These are phyloP conservation scores for Tolmerus cingulatus DNA, from an alignment of 2,888 invertebrate species.

Conservation along the genomic window DNA sequence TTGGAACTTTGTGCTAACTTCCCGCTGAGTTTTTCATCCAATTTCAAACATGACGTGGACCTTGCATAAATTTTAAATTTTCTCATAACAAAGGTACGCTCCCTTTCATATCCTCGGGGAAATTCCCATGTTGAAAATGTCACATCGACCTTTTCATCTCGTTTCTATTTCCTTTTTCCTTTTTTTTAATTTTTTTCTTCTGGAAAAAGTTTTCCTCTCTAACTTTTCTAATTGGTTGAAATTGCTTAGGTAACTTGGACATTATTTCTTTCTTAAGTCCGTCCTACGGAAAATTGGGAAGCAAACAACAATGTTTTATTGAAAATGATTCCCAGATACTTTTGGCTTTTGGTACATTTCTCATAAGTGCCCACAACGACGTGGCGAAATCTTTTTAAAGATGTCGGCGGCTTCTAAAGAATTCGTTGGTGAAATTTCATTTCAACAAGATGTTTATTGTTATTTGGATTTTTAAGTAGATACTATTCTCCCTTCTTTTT, in stretches of 20 bases:
- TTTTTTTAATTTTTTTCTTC: background rate
- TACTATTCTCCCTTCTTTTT: background rate
- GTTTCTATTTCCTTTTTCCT: background rate
- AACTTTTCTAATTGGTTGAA: background rate
- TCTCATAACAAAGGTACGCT: background rate
- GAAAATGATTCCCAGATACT: background rate
- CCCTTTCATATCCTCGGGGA: background rate
- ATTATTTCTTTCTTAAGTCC: background rate
- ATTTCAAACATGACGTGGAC: background rate
- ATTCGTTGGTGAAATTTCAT: background rate
- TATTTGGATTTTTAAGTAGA: background rate
- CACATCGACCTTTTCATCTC: background rate
- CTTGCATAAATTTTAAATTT: background rate
- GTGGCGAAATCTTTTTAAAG: background rate
- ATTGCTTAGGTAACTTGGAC: background rate
- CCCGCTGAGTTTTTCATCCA: background rate
- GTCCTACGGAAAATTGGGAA: background rate
- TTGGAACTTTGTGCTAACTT: background rate
- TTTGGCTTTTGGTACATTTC: background rate
- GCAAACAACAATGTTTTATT: background rate
- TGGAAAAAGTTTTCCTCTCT: background rate
- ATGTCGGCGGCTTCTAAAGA: background rate
- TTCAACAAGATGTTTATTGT: background rate
- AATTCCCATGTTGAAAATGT: background rate
- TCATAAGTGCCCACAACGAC: background rate